Evolutionary conservation across 2,113 vertebrate genomes (phyloP), one percentile per base, ranked within the genome.

Genomic region (Tiliqua scincoides): DNA sequence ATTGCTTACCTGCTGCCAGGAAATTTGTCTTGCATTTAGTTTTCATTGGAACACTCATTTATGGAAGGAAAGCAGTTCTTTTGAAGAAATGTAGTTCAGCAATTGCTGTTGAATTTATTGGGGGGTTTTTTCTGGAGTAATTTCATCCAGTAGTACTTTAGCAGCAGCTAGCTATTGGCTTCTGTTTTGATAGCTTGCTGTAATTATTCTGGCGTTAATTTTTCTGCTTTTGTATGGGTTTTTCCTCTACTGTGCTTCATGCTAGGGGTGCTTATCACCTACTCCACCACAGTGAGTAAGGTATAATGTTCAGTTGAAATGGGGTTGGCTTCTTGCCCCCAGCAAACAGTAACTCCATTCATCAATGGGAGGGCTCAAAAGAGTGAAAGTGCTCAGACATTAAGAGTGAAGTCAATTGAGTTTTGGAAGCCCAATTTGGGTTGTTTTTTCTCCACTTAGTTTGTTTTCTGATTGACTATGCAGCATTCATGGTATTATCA

Each of bases 1-100:
- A 37, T 77, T 35, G 54, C 21, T 72, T 89, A 63, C 72, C 65
- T 32, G 35, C 61, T 57, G 81, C 61, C 67, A 77, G 61, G 68
- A 80, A 82, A 0, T 61, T 90, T 85, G 25, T 68, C 59, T 83
- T 59, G 54, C 59, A 65, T 65, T 90, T 85, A 78, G 54, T 86
- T 88, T 67, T n/a, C 65, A 72, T 70, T 48, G 62, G n/a, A 40
- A 71, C 27, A 32, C 59, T 85, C 40, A 54, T 0, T 2, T n/a
- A 30, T 40, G 30, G 63, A 1, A 30, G 40, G 48, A 86, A 21
- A 4, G 1, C 14, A 37, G 30, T 72, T 78, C 68, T 86, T 76
- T 68, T 6, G 73, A 88, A 0, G 2, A 54, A 73, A 70, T 37
- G 18, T 25, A 43, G 59, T n/a, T 62, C 37, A 35, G 65, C 57